Percentiles rank a stretch among this genome's conserved stretches.
phyloP scores from a whole-genome alignment of 2,888 invertebrate species.

The Ectemnius continuus region DNA sequence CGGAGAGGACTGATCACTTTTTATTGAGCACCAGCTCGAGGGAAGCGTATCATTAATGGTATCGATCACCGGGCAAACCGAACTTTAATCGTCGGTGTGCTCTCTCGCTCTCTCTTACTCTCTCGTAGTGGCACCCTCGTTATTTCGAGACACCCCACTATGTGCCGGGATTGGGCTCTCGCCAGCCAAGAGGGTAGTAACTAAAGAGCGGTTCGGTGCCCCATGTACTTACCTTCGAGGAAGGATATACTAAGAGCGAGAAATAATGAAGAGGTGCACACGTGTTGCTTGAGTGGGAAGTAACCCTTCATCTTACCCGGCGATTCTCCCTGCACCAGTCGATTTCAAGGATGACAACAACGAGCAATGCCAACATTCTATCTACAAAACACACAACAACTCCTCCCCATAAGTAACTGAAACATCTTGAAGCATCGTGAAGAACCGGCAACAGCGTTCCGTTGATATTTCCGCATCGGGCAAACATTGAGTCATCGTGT shows the following conservation, averaged over 20 bases:
- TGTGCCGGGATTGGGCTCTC: conserved; percentile 1
- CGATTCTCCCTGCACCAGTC: not conserved
- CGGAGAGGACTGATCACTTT: too few species aligned
- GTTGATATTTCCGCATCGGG: too few species aligned
- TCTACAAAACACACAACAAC: not conserved
- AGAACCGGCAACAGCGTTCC: not conserved
- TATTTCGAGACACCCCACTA: not conserved
- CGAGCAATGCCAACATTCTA: not conserved
- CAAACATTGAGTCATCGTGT: too few species aligned
- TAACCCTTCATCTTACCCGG: not conserved
- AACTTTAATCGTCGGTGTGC: conserved; percentile 3
- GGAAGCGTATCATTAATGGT: too few species aligned
- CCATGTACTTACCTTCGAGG: not conserved
- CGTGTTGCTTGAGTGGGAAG: conserved; percentile 22
- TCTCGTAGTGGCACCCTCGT: not conserved
- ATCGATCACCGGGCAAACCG: too few species aligned
- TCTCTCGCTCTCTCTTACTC: not conserved
- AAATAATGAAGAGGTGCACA: conserved; percentile 24
- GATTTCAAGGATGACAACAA: not conserved
- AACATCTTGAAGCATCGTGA: not conserved
- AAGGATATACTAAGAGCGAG: conserved; percentile 4
- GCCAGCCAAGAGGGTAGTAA: not conserved
- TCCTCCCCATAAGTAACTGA: not conserved
- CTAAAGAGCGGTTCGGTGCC: not conserved
- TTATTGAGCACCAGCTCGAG: too few species aligned